Evolutionary conservation across 2,888 invertebrate genomes (phyloP), one percentile per base, ranked within the genome.

Genomic region (Heliconius charithonia): DNA sequence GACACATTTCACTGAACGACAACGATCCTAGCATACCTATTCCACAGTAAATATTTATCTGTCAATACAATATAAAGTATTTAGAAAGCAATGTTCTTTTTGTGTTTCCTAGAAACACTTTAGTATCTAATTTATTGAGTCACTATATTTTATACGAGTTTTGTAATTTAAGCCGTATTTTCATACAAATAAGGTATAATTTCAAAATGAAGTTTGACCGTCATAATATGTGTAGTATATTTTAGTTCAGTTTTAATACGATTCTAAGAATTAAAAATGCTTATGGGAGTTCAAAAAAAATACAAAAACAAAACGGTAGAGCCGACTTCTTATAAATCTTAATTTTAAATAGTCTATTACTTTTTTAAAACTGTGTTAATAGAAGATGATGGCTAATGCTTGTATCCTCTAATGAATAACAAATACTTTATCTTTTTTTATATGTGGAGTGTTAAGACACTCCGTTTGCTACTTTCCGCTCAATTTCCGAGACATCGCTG

Each of bases 31-130:
- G 22, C 67, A 67, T n/a, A 51, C 59, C 59, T 59, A n/a, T 51
- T 51, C 22, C 29, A 56, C 29, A 32, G 29, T 19, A 56, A 32
- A 71, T 56, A 56, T 72, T 29, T 72, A 32, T 72, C 71, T n/a
- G 32, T 72, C 56, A 59, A 72, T 56, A 59, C 56, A 32, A 29
- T 32, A 72, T 72, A 69, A 69, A 76, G 70, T 27, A 59, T 69
- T 62, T 63, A 77, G 65, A 56, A 65, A 63, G 45, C 63, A 72
- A 69, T 69, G 59, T 13, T 69, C 32, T 72, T 56, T 72, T 72
- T 62, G n/a, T 72, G 12, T 37, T 77, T 65, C 77, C 25, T 32
- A 77, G 77, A 77, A 72, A 37, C 25, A 77, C 70, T 72, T 37
- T 65, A 29, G 65, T 71, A 16, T 25, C 71, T 65, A 77, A 77